Conservation (phyloP, 2,797 vertebrate species). For the Pelodytes ibericus region DNA sequence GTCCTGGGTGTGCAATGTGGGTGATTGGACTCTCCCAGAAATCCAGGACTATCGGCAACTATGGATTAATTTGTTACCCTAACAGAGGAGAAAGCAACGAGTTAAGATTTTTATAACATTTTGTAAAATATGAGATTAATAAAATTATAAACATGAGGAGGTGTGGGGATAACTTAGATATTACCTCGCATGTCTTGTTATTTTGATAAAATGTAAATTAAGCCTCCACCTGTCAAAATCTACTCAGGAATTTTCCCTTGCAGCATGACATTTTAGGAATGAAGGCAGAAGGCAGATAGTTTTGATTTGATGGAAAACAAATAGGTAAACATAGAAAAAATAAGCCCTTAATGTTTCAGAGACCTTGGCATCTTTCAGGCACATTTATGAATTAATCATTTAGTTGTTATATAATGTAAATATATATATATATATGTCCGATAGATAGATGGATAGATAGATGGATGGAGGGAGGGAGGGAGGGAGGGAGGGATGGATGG, state of each 20-base stretch:
- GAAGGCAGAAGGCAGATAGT: slow-evolving; percentile 62
- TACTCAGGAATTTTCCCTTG: slow-evolving; percentile 61
- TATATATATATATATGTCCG: too few species aligned
- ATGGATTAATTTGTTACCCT: too few species aligned
- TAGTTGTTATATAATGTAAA: too few species aligned
- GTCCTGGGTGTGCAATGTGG: too few species aligned
- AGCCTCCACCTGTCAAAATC: slow-evolving; percentile 71
- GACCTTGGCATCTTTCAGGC: slow-evolving; percentile 64
- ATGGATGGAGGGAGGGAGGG: too few species aligned
- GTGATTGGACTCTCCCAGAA: too few species aligned
- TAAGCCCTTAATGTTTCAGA: slow-evolving; percentile 67
- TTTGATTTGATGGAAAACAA: slow-evolving; percentile 72
- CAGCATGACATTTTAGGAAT: slow-evolving; percentile 51
- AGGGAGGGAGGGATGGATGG: too few species aligned
- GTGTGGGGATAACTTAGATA: background rate
- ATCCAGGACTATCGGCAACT: too few species aligned
- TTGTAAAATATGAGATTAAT: background rate
- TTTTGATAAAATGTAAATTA: slow-evolving; percentile 69
- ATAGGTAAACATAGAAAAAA: slow-evolving; percentile 55
- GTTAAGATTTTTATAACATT: background rate
- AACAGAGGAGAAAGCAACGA: background rate
- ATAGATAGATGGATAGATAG: too few species aligned
- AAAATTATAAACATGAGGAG: background rate
- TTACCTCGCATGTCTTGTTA: slow-evolving; percentile 54
- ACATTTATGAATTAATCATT: slow-evolving; percentile 76